Evolutionary conservation across 1,140 invertebrate species (phyloP).

Genomic region (Ceratina calcarata): DNA sequence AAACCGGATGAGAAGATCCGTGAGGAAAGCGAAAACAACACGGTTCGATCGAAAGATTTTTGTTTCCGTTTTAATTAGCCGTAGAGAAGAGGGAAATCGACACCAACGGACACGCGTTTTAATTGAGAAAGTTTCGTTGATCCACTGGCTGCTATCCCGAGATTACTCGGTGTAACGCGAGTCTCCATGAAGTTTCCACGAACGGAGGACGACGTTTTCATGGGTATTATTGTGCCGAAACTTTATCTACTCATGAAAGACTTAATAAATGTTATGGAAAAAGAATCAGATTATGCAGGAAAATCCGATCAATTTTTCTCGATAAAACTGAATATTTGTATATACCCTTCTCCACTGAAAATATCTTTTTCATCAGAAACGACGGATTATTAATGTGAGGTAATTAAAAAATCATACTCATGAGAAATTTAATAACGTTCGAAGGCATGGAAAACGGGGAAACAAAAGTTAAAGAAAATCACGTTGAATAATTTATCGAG

Average conservation of each 20-base stretch:
- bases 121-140: conserved; percentile 48
- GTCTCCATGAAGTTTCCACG: neutral
- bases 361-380: too few relatives aligned
- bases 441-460: neutral
- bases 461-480: neutral
- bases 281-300: neutral
- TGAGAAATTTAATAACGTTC: conserved; percentile 10
- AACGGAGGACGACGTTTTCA: neutral
- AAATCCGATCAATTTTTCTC: neutral
- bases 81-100: conserved; percentile 1
- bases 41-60: neutral
- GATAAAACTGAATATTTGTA: too few relatives aligned
- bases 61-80: conserved; percentile 36
- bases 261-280: too few relatives aligned
- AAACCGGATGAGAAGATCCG: neutral
- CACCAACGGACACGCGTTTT: conserved; percentile 33
- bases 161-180: conserved; percentile 6
- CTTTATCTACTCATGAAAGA: neutral
- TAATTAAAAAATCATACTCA: too few relatives aligned
- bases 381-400: too few relatives aligned
- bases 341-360: too few relatives aligned
- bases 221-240: neutral
- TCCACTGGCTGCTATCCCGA: neutral
- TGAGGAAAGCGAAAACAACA: neutral
- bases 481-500: conserved; percentile 31